Evolutionary conservation across 2,888 invertebrate genomes (phyloP).

Genomic region (Andrena marginata): DNA sequence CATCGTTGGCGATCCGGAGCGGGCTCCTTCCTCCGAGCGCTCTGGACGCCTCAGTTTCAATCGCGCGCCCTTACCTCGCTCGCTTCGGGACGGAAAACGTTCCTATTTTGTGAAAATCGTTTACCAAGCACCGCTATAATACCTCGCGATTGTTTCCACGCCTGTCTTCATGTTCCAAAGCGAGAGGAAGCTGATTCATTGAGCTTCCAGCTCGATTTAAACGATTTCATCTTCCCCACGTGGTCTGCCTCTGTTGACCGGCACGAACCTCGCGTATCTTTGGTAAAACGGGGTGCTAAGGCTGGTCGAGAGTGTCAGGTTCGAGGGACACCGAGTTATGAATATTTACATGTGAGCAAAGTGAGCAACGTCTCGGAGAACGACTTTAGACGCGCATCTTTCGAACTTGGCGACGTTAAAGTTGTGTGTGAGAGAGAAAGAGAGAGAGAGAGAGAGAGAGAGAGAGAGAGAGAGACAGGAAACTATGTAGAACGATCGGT

Average conservation of each 20-base stretch:
- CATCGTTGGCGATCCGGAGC: constrained; percentile 61
- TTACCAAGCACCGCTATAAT: neutral
- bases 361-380: neutral
- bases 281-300: neutral
- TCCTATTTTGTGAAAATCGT: neutral
- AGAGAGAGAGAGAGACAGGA: too few species aligned
- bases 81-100: constrained; percentile 8
- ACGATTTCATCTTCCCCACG: neutral
- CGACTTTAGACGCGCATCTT: neutral
- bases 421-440: too few species aligned
- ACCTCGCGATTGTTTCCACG: too few species aligned
- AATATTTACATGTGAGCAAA: neutral
- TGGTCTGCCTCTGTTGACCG: neutral
- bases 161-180: neutral
- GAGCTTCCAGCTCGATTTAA: neutral
- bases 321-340: neutral
- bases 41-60: constrained; percentile 74
- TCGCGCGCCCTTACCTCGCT: constrained; percentile 74
- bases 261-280: neutral
- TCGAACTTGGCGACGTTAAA: neutral
- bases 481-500: neutral
- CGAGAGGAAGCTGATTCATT: neutral
- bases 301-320: neutral
- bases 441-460: too few species aligned
- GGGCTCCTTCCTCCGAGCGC: constrained; percentile 58